Percentiles rank a stretch among this genome's conserved stretches.
phyloP scores from a whole-genome alignment of 2,113 vertebrate genomes.

The Eulemur macaco region DNA sequence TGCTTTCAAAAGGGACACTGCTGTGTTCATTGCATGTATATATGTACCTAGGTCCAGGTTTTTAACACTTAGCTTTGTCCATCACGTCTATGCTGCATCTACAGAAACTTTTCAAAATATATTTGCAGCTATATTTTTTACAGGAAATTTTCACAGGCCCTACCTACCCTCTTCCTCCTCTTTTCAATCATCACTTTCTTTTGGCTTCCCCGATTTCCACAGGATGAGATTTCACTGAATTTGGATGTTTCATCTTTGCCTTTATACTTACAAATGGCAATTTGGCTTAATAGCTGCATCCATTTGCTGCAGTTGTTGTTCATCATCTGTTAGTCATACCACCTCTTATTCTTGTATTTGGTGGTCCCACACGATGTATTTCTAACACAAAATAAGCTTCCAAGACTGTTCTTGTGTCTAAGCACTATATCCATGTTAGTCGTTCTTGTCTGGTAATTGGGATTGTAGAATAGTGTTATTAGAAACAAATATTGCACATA shows the following conservation, averaged over 20 bases:
- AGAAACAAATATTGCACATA: neutral
- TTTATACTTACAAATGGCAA: neutral
- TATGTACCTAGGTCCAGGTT: neutral
- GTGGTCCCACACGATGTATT: neutral
- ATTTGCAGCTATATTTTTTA: neutral
- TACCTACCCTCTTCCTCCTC: neutral
- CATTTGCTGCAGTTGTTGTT: too few species aligned
- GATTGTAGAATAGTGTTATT: neutral
- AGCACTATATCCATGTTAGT: neutral
- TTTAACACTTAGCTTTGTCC: neutral
- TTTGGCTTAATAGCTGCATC: neutral
- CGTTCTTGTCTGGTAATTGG: neutral
- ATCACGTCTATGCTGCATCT: neutral
- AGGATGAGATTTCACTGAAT: neutral
- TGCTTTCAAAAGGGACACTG: too few species aligned
- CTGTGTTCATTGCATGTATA: neutral
- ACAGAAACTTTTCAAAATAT: neutral
- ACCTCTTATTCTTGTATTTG: neutral
- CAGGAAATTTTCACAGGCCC: neutral
- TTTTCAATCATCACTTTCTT: neutral
- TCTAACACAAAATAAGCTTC: neutral
- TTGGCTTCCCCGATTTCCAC: neutral
- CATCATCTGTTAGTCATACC: neutral
- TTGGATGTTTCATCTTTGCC: neutral
- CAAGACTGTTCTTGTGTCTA: neutral